Evolutionary conservation across 2,888 invertebrate species (phyloP), one percentile per base, ranked within the genome.

Genomic region (Agrotis ipsilon): DNA sequence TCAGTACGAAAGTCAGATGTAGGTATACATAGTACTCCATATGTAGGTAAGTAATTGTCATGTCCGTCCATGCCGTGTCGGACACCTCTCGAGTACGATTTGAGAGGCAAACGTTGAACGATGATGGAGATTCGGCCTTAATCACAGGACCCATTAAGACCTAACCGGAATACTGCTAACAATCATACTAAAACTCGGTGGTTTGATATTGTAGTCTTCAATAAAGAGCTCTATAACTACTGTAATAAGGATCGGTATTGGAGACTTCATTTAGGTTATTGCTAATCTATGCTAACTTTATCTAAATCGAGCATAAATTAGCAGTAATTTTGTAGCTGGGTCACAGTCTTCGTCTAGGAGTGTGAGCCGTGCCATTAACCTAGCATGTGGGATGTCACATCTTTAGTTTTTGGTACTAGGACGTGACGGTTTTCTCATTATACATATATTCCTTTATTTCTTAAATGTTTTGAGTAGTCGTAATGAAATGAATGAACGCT

Each of bases 41-140:
- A 3, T 6, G 1, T 27, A 18, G 1, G 7, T 24, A 39, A 19
- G 5, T 43, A 52, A 48, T 68, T n/a, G 18, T 49, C 21, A 19
- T 13, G n/a, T 52, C 19, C 13, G n/a, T 52, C 19, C 58, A 58
- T 6, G 49, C 45, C 32, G 14, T 16, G 27, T 21, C 18, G 19
- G 24, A 49, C 19, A 77, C 21, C 55, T 52, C 78, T 69, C 9
- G 27, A 77, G 46, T 52, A 14, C 14, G 21, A 61, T 19, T 68
- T 54, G 55, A 57, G 60, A 55, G 57, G 9, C 39, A 3, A 5
- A 14, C 43, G 32, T 0, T 68, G 39, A 24, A 59, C 54, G 52
- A 60, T 48, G 57, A 77, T 57, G 27, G 45, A 59, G 51, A 24
- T 16, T 16, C 16, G 46, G 1, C 77, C 45, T 61, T 61, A 52